Evolutionary conservation across 2,888 invertebrate genomes (phyloP).

Genomic region (Tetragnatha montana): DNA sequence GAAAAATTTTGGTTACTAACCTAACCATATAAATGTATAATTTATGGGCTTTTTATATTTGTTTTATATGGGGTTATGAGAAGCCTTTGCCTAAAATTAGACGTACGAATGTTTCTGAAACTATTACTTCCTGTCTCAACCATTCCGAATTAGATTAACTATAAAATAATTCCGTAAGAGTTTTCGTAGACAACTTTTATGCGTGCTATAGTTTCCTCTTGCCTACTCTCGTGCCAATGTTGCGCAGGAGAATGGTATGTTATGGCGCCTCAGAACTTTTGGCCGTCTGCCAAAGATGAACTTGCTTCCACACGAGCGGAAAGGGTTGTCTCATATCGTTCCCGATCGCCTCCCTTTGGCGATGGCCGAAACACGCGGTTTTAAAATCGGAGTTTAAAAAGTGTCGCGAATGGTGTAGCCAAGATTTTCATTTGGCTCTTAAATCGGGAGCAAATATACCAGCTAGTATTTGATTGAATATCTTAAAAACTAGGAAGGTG

Average conservation of each 20-base stretch:
- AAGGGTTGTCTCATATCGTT: slow-evolving; percentile 19
- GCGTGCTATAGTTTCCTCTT: slow-evolving; percentile 35
- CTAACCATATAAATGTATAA: neutral
- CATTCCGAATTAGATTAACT: no score
- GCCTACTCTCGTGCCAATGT: neutral
- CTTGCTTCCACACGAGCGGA: neutral
- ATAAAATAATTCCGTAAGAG: no score
- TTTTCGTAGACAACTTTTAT: slow-evolving; percentile 19
- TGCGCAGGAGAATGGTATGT: slow-evolving; percentile 45
- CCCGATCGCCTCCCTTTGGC: slow-evolving; percentile 2
- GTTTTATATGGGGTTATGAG: neutral
- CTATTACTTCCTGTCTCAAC: neutral
- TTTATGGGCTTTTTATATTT: neutral
- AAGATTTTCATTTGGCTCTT: neutral
- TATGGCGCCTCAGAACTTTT: slow-evolving; percentile 57
- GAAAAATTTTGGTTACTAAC: neutral
- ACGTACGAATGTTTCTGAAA: neutral
- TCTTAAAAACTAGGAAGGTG: neutral
- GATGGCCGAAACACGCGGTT: neutral
- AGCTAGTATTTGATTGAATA: no score
- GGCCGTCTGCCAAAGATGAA: slow-evolving; percentile 62
- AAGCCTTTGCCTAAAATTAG: neutral
- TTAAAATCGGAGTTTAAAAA: neutral
- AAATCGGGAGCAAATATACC: no score
- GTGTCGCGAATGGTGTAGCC: neutral